These are phyloP conservation scores for Arothron firmamentum DNA, from an alignment of 2,113 vertebrate genomes.

Conservation along the genomic window DNA sequence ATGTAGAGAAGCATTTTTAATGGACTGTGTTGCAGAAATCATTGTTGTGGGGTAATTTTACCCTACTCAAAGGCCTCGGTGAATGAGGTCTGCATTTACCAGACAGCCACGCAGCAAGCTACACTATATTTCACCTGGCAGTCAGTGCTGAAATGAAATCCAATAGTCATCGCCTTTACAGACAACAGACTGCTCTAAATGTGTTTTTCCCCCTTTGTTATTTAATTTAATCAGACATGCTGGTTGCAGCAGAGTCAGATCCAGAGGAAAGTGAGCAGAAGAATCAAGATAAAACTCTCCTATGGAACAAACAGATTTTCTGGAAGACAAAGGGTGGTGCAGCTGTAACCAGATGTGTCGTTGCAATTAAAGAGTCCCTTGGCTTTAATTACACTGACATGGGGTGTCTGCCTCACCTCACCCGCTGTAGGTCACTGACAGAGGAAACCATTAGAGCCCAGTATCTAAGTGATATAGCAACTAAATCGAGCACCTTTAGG, in stretches of 20 bases:
- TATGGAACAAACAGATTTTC: conserved; percentile 78
- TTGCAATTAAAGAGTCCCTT: conserved; percentile 96
- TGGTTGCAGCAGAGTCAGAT: conserved; percentile 31
- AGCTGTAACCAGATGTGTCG: conserved; percentile 93
- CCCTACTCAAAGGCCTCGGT: conserved; percentile 70
- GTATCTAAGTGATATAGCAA: conserved; percentile 93
- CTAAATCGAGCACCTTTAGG: conserved; percentile 98
- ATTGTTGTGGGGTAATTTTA: conserved; percentile 78
- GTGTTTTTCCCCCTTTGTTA: conserved; percentile 46
- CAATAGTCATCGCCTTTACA: conserved; percentile 64
- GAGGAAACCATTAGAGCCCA: conserved; percentile 92
- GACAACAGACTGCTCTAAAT: conserved; percentile 66
- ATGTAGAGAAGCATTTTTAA: conserved; percentile 93
- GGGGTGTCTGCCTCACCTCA: conserved; percentile 80
- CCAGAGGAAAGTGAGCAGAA: conserved; percentile 32
- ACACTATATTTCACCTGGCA: conserved; percentile 74
- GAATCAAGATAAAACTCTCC: conserved; percentile 74
- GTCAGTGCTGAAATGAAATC: conserved; percentile 71
- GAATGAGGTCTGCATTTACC: conserved; percentile 73
- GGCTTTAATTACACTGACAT: conserved; percentile 97
- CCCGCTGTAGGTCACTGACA: conserved; percentile 88
- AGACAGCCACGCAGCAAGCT: conserved; percentile 71
- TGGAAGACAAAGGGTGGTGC: conserved; percentile 66
- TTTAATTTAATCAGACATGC: conserved; percentile 62
- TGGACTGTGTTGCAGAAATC: conserved; percentile 89